Evolutionary conservation across 2,797 vertebrate genomes (phyloP).

Genomic region (Myiotriccus ornatus): DNA sequence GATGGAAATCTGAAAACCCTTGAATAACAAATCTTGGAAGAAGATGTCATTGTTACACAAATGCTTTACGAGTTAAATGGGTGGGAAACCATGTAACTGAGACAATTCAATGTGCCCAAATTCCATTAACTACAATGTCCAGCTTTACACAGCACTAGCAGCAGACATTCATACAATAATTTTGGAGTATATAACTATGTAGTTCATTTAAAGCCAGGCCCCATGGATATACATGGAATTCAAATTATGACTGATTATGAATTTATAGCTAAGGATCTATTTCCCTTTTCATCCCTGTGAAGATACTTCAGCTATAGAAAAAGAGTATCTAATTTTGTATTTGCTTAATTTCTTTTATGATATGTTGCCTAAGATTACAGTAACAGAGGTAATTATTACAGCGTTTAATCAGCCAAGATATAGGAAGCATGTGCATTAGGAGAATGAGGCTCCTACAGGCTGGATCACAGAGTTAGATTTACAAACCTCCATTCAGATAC

Average conservation of each 20-base stretch:
- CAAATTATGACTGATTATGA: background rate
- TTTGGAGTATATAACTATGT: background rate
- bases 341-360: background rate
- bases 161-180: background rate
- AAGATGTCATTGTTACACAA: background rate
- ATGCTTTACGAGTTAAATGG: background rate
- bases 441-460: background rate
- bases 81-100: background rate
- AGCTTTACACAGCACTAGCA: background rate
- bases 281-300: background rate
- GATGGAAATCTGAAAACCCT: background rate
- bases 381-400: background rate
- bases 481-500: background rate
- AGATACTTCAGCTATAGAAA: background rate
- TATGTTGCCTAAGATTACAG: background rate
- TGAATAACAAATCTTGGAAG: background rate
- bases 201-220: background rate
- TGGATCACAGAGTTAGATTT: background rate
- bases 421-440: background rate
- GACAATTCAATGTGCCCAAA: background rate
- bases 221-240: background rate
- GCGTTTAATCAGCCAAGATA: background rate
- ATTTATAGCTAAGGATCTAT: background rate
- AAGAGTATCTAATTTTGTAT: background rate
- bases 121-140: background rate